Percentiles rank a stretch among this genome's conserved stretches.
These are phyloP conservation scores for Cantharis flavilabris DNA, from an alignment of 2,888 invertebrate species.

Conservation along the genomic window DNA sequence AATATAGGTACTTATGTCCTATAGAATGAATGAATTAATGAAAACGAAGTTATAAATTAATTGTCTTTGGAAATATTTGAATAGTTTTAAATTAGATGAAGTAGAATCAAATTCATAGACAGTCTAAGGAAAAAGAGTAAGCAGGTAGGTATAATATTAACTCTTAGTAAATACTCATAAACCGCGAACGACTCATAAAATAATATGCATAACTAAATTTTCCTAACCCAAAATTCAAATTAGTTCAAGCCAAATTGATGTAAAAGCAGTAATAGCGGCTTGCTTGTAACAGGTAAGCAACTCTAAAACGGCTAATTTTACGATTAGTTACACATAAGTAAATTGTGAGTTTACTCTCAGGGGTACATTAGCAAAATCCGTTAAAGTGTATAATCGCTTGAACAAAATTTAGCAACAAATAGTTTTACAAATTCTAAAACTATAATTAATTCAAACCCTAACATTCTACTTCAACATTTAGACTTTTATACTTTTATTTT, in stretches of 20 bases:
- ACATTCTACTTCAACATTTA: not conserved
- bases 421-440: not conserved
- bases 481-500: not conserved
- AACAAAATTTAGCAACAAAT: slow-evolving; percentile 11
- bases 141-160: slow-evolving; percentile 3
- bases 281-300: slow-evolving; percentile 16
- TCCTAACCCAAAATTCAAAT: slow-evolving; percentile 14
- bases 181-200: slow-evolving; percentile 11
- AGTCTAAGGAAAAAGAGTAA: not conserved
- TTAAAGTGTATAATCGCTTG: slow-evolving; percentile 14
- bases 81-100: not conserved
- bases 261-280: slow-evolving; percentile 11
- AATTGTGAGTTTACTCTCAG: slow-evolving; percentile 19
- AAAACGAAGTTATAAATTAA: not conserved
- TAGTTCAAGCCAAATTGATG: slow-evolving; percentile 19
- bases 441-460: not conserved
- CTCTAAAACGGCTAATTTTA: slow-evolving; percentile 19
- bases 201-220: slow-evolving; percentile 21
- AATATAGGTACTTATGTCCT: too few relatives aligned
- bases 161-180: slow-evolving; percentile 8
- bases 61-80: not conserved
- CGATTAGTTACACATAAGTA: slow-evolving; percentile 21
- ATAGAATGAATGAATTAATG: not conserved
- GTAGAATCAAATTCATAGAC: not conserved
- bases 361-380: slow-evolving; percentile 20